A percentile compares a stretch with the other conserved stretches of the same genome.
Evolutionary conservation across 2,888 invertebrate species (phyloP).

Genomic region (Capitulum mitella): DNA sequence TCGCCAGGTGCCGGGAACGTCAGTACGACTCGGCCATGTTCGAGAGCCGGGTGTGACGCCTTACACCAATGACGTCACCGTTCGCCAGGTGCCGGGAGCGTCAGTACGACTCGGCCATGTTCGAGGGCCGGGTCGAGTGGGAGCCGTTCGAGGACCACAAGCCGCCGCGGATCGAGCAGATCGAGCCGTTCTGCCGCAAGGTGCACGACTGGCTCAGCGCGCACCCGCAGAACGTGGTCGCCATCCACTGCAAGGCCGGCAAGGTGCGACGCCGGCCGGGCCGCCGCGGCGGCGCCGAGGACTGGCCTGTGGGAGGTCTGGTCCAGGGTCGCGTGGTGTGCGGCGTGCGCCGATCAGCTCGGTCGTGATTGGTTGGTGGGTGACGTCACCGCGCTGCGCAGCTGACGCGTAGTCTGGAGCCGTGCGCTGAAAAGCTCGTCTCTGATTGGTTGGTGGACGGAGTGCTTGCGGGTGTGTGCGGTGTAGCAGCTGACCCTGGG

Average conservation of each 20-base stretch:
- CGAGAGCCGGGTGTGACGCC: conserved; percentile 52
- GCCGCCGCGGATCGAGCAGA: conserved; percentile 86
- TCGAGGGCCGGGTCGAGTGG: conserved; percentile 65
- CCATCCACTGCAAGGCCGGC: conserved; percentile 97
- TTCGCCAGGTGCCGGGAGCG: conserved; percentile 44
- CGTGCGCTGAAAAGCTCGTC: too few species aligned
- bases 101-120: conserved; percentile 47
- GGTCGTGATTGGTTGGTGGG: too few species aligned
- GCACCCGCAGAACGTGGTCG: conserved; percentile 78
- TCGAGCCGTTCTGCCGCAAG: conserved; percentile 88
- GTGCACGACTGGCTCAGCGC: conserved; percentile 76
- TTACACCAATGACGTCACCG: not conserved
- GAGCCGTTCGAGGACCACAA: conserved; percentile 97
- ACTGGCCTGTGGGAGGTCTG: too few species aligned
- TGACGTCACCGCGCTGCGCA: too few species aligned
- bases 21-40: conserved; percentile 49
- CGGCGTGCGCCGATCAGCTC: too few species aligned
- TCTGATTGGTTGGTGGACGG: too few species aligned
- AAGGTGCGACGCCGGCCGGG: too few species aligned
- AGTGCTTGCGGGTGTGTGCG: too few species aligned
- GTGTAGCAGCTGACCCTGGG: too few species aligned
- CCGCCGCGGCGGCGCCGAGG: too few species aligned
- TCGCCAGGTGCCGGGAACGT: conserved; percentile 45
- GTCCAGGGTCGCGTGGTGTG: too few species aligned
- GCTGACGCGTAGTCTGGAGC: too few species aligned